Percentiles rank a stretch among this genome's conserved stretches.
Conservation (phyloP, 2,888 invertebrate species). For the Augiades crinisus region DNA sequence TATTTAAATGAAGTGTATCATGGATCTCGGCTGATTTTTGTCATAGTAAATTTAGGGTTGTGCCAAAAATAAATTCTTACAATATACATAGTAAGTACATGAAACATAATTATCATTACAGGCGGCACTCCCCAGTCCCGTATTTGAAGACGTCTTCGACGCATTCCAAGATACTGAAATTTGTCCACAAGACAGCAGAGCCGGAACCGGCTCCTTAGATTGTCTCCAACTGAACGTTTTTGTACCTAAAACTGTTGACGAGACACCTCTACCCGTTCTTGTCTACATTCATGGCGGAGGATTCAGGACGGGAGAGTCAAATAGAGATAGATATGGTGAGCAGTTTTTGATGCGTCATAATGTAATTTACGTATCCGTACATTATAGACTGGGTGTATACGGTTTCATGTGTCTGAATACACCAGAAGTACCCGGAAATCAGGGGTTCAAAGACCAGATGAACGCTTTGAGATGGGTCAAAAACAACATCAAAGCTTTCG, state of each 20-base stretch:
- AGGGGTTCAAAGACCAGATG: too few relatives aligned
- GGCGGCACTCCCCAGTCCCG: too few relatives aligned
- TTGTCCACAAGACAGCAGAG: conserved; percentile 62
- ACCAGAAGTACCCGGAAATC: too few relatives aligned
- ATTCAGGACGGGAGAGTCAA: conserved; percentile 42
- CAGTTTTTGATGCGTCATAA: conserved; percentile 48
- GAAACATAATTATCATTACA: too few relatives aligned
- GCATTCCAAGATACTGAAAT: conserved; percentile 51
- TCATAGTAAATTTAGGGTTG: too few relatives aligned
- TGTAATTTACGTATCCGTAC: conserved; percentile 52
- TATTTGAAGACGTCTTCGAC: too few relatives aligned
- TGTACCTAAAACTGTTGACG: conserved; percentile 45
- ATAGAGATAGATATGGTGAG: conserved; percentile 44
- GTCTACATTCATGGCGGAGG: conserved; percentile 55
- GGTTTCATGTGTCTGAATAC: conserved; percentile 54
- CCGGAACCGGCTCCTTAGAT: conserved; percentile 49
- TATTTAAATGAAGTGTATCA: too few relatives aligned
- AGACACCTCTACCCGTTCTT: conserved; percentile 46
- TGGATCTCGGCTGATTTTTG: too few relatives aligned
- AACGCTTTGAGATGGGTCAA: too few relatives aligned
- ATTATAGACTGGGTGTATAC: conserved; percentile 59
- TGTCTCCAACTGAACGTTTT: conserved; percentile 55
- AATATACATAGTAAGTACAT: too few relatives aligned
- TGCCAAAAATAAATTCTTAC: too few relatives aligned
- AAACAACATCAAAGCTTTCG: too few relatives aligned